Evolutionary conservation across 2,888 invertebrate genomes (phyloP).

Genomic region (Molorchus minor): DNA sequence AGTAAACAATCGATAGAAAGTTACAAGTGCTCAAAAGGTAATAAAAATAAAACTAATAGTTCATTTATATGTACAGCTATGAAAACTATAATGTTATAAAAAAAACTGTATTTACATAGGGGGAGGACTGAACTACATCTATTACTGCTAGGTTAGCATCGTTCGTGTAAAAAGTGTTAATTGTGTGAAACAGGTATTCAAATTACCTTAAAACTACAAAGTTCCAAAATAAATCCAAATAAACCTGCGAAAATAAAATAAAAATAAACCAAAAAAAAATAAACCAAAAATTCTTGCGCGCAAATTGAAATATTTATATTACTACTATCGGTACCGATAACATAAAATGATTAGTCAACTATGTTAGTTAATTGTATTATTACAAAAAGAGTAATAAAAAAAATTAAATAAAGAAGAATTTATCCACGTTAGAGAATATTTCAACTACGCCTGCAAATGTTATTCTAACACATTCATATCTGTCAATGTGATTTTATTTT

Average conservation of each 20-base stretch:
- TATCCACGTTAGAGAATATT: constrained; percentile 12
- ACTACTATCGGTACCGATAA: too few species aligned
- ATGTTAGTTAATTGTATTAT: constrained; percentile 17
- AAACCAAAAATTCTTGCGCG: constrained; percentile 25
- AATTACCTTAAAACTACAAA: constrained; percentile 46
- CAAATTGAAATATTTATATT: constrained; percentile 29
- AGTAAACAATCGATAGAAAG: constrained; percentile 56
- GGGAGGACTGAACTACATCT: constrained; percentile 51
- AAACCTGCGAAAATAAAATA: constrained; percentile 49
- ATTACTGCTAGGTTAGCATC: constrained; percentile 43
- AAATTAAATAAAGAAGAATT: constrained; percentile 14
- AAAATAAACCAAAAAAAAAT: constrained; percentile 42
- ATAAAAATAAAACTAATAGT: constrained; percentile 43
- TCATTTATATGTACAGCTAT: constrained; percentile 52
- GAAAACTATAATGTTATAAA: constrained; percentile 39
- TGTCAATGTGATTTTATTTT: constrained; percentile 10
- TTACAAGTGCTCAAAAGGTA: constrained; percentile 55
- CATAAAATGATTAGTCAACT: constrained; percentile 21
- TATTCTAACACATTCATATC: neutral
- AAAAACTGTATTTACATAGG: constrained; percentile 50
- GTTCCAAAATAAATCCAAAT: constrained; percentile 44
- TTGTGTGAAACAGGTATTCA: constrained; percentile 28
- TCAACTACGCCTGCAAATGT: constrained; percentile 13
- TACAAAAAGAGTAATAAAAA: neutral
- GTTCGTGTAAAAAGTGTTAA: constrained; percentile 41